Evolutionary conservation across 2,113 vertebrate genomes (phyloP), one percentile per base, ranked within the genome.

Genomic region (Anseranas semipalmata): DNA sequence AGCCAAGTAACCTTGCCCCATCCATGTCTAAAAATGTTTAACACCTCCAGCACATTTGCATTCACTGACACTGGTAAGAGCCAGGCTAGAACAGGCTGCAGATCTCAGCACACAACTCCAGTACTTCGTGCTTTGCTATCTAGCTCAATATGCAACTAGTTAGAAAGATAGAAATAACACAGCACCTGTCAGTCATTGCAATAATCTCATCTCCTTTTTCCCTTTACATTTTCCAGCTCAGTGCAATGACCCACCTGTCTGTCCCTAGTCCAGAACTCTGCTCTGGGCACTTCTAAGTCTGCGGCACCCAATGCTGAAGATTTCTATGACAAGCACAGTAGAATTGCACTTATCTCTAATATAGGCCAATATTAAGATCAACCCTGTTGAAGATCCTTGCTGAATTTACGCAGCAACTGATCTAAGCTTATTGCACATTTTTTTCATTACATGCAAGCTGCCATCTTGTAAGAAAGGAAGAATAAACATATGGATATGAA

Each of bases 401-500:
- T 77, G 73, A 74, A 20, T 91, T 95, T 25, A 39, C 25, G 15
- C 86, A 67, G 86, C 6, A 7, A 62, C 0, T 10, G 70, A 75
- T 72, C 70, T 20, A 50, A 96, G 90, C 82, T 85, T 53, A 55
- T 50, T 68, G 93, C 93, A 96, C 82, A 53, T 92, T 76, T 90
- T 71, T 85, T 95, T 90, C 68, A 75, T 77, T 66, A 52, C 78
- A 63, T 59, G 59, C 95, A 96, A 97, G 95, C 95, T 97, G 95
- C 96, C 94, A 96, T 93, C 92, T 97, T 97, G 82, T 77, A 81
- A 80, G 95, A 62, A 85, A 93, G 85, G 92, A 94, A 88, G 93
- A 94, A 94, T 97, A 96, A 97, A 94, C 95, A 97, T 97, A 97
- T 97, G 95, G 95, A 85, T 93, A 66, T 3, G 72, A 96, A 97